Percentiles rank a stretch among this genome's conserved stretches.
Evolutionary conservation across 2,113 vertebrate genomes (phyloP).

Genomic region (Lagopus muta): DNA sequence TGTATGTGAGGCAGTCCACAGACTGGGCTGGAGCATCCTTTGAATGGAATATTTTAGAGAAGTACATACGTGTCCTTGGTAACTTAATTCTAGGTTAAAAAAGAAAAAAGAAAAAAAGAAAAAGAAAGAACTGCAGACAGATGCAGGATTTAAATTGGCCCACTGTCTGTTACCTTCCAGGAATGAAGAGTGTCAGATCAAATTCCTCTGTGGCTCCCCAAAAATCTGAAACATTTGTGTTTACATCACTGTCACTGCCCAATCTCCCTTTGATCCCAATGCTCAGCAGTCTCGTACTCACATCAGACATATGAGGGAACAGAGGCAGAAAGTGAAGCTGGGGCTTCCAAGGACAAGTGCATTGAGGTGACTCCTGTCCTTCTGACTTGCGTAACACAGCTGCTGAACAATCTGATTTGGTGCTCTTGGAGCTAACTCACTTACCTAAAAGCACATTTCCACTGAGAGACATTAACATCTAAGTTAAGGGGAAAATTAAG

Average conservation of each 20-base stretch:
- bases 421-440: neutral
- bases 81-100: neutral
- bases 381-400: neutral
- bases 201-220: neutral
- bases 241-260: neutral
- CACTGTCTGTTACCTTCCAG: neutral
- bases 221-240: neutral
- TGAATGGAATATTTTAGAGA: neutral
- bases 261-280: neutral
- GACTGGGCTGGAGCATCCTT: neutral
- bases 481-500: neutral
- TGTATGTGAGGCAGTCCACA: neutral
- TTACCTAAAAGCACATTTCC: neutral
- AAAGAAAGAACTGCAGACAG: no score
- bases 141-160: no score
- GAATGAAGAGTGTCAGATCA: neutral
- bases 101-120: no score
- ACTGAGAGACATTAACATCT: neutral
- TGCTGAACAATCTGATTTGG: neutral
- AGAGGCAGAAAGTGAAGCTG: neutral
- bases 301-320: neutral
- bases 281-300: neutral
- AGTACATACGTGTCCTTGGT: accelerated
- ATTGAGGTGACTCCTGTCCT: neutral
- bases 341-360: neutral